Conservation (phyloP, 1,140 invertebrate species). For the Drosophila lowei region DNA sequence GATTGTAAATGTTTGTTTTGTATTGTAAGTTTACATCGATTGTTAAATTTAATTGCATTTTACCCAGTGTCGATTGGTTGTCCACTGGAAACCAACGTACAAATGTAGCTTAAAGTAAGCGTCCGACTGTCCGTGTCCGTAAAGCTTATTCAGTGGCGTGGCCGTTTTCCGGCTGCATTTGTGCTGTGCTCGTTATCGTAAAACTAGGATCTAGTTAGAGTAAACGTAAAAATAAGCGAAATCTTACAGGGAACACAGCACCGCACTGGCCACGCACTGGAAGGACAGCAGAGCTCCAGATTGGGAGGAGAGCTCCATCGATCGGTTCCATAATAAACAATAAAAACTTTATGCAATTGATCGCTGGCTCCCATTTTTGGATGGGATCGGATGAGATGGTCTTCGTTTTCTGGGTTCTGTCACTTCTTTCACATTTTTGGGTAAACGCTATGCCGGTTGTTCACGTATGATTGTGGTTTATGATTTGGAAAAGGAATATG, state of each 20-base stretch:
- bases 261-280: constrained; percentile 16
- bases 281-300: constrained; percentile 3
- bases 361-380: not conserved
- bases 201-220: constrained; percentile 72
- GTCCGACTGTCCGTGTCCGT: constrained; percentile 25
- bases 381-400: not conserved
- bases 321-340: constrained; percentile 72
- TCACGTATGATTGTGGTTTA: constrained; percentile 20
- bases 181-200: constrained; percentile 63
- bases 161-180: not conserved
- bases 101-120: constrained; percentile 69
- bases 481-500: constrained; percentile 68
- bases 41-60: constrained; percentile 72
- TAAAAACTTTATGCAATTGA: constrained; percentile 73
- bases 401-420: constrained; percentile 27
- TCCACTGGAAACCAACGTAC: constrained; percentile 69
- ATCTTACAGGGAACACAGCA: constrained; percentile 73
- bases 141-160: constrained; percentile 5
- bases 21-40: constrained; percentile 72
- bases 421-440: constrained; percentile 63
- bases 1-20: constrained; percentile 53
- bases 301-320: constrained; percentile 10
- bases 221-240: constrained; percentile 76
- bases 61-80: constrained; percentile 69
- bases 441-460: constrained; percentile 71